Evolutionary conservation across 2,888 invertebrate species (phyloP), one percentile per base, ranked within the genome.

Genomic region (Epinotia bilunana): DNA sequence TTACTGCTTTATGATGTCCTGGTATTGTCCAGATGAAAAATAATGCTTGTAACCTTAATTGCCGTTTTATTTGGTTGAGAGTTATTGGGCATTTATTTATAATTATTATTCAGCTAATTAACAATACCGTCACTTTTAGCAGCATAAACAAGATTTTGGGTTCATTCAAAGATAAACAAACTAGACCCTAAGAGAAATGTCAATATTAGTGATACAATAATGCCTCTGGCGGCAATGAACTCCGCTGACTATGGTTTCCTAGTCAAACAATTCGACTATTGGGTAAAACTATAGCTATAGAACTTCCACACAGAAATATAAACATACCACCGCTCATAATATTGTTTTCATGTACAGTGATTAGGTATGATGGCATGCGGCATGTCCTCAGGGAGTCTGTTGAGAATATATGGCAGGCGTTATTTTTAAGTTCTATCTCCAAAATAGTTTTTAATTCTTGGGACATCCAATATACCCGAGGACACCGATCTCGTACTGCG

Each of bases 1-100:
- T 80, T 77, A 80, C 79, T 77, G 77, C 78, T 68, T 77, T 81
- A 80, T 81, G 79, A 79, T 80, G 77, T 69, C 69, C 68, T 71
- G 39, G 74, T 74, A 71, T 55, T 18, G 71, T 60, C 60, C 62
- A 12, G 63, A 39, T 75, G 71, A 71, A 71, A 64, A 71, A 43
- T 62, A 13, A 68, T 64, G 58, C 33, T 53, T 18, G 23, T 55
- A 20, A 20, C 9, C 11, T 23, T 65, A 60, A 70, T 71, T 60
- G 28, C 13, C 20, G 16, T 43, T 53, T 67, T 62, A 62, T 58
- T 43, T 5, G 58, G 16, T 57, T 72, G 49, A 11, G 13, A 46
- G 11, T 39, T 7, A 53, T 53, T 7, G 16, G n/a, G 0, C 53
- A 53, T 53, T 53, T 39, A 39, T 28, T 49, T 49, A 16, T n/a